Conservation (phyloP, 2,113 vertebrate genomes). For the Mastomys natalensis region DNA sequence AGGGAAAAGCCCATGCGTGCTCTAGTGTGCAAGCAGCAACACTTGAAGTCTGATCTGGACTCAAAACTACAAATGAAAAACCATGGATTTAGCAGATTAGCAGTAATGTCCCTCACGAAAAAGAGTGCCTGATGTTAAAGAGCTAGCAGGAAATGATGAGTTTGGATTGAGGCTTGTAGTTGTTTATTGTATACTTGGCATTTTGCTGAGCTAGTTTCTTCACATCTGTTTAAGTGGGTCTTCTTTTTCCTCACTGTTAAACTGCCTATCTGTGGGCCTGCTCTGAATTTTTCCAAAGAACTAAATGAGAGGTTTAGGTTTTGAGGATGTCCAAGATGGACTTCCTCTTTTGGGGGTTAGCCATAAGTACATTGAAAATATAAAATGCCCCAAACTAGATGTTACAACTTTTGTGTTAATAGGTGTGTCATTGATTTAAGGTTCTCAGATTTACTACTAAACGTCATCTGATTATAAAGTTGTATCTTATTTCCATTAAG, state of each 20-base stretch:
- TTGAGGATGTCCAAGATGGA: slow-evolving; percentile 94
- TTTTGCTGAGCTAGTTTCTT: slow-evolving; percentile 96
- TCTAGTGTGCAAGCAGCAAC: slow-evolving; percentile 94
- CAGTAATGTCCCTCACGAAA: slow-evolving; percentile 90
- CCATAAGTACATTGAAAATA: slow-evolving; percentile 94
- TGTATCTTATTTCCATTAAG: slow-evolving; percentile 90
- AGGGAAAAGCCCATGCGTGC: slow-evolving; percentile 88
- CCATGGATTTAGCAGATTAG: slow-evolving; percentile 92
- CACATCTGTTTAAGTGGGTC: slow-evolving; percentile 98
- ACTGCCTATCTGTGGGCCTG: slow-evolving; percentile 97
- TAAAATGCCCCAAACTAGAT: slow-evolving; percentile 94
- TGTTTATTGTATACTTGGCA: slow-evolving; percentile 88
- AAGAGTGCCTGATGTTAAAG: slow-evolving; percentile 89
- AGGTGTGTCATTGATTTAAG: slow-evolving; percentile 93
- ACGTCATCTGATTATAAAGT: slow-evolving; percentile 92
- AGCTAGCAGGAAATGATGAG: slow-evolving; percentile 91
- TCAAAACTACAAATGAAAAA: slow-evolving; percentile 89
- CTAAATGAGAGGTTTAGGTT: slow-evolving; percentile 92
- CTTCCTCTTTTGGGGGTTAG: slow-evolving; percentile 97
- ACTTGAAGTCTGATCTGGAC: slow-evolving; percentile 91
- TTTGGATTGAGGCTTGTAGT: slow-evolving; percentile 88
- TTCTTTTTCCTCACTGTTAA: slow-evolving; percentile 93
- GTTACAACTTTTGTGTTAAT: slow-evolving; percentile 92
- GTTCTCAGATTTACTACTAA: slow-evolving; percentile 93
- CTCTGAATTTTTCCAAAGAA: slow-evolving; percentile 99